Conservation (phyloP, 2,888 invertebrate species). For the Congeria kusceri region DNA sequence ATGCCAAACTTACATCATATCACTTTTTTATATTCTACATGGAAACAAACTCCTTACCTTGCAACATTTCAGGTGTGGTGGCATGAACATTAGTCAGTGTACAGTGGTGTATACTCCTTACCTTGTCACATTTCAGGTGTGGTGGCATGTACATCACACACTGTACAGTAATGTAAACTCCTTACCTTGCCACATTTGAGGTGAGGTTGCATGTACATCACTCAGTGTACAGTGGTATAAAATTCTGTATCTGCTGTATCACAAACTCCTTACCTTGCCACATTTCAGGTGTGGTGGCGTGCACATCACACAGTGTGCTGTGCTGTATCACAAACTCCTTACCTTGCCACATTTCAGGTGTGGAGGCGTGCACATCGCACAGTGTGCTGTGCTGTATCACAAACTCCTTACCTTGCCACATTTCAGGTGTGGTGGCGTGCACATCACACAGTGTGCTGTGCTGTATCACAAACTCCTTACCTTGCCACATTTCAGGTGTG, state of each 20-base stretch:
- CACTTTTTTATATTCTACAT: too few relatives aligned
- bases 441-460: constrained; percentile 79
- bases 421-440: constrained; percentile 72
- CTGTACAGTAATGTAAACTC: constrained; percentile 73
- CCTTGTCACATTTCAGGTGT: constrained; percentile 77
- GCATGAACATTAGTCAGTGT: constrained; percentile 77
- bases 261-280: constrained; percentile 78
- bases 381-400: constrained; percentile 78
- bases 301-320: constrained; percentile 78
- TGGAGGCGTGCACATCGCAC: constrained; percentile 77
- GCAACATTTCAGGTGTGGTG: constrained; percentile 74
- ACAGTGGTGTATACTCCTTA: constrained; percentile 75
- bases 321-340: constrained; percentile 69
- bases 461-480: constrained; percentile 70
- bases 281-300: constrained; percentile 72
- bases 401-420: constrained; percentile 77
- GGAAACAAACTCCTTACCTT: too few relatives aligned
- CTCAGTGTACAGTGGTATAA: too few relatives aligned
- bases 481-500: constrained; percentile 69
- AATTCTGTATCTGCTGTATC: too few relatives aligned
- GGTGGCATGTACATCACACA: constrained; percentile 77
- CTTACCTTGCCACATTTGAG: constrained; percentile 67
- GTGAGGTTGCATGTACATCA: constrained; percentile 73
- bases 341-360: constrained; percentile 78
- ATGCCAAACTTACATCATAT: too few relatives aligned